A percentile compares a stretch with the other conserved stretches of the same genome.
Evolutionary conservation across 2,797 vertebrate genomes (phyloP).

Genomic region (Neopelma chrysocephalum): DNA sequence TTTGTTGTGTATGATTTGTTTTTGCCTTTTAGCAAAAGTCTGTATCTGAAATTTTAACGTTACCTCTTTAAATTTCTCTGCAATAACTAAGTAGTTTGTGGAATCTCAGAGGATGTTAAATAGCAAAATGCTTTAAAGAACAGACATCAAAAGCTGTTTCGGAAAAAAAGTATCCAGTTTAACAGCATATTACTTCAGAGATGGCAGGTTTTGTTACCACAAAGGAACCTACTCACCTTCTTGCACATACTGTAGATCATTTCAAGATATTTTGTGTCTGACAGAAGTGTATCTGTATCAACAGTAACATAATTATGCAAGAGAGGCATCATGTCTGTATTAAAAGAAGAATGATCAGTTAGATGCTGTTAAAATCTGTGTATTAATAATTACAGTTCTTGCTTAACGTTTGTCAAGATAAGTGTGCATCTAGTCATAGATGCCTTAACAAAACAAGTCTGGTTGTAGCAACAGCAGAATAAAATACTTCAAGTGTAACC

Average conservation of each 20-base stretch:
- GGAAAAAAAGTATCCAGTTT: neutral
- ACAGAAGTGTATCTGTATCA: conserved; percentile 95
- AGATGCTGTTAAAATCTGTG: neutral
- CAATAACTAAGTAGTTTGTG: neutral
- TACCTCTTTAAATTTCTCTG: neutral
- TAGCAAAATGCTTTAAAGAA: neutral
- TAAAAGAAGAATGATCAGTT: conserved; percentile 27
- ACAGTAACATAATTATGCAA: conserved; percentile 99
- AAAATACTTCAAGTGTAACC: neutral
- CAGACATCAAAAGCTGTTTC: neutral
- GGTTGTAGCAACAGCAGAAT: neutral
- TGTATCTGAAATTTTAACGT: neutral
- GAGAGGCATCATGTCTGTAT: conserved; percentile 98
- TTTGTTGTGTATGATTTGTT: neutral
- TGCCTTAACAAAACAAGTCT: neutral
- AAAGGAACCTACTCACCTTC: conserved; percentile 82
- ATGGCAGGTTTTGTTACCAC: neutral
- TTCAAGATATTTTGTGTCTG: conserved; percentile 98
- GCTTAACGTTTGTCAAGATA: neutral
- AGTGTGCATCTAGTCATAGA: neutral
- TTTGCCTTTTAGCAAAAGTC: neutral
- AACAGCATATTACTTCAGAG: neutral
- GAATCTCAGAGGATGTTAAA: neutral
- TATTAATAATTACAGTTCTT: neutral
- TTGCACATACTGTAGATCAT: conserved; percentile 99